These are phyloP conservation scores for Tauraco erythrolophus DNA, from an alignment of 2,113 vertebrate species.

Conservation along the genomic window DNA sequence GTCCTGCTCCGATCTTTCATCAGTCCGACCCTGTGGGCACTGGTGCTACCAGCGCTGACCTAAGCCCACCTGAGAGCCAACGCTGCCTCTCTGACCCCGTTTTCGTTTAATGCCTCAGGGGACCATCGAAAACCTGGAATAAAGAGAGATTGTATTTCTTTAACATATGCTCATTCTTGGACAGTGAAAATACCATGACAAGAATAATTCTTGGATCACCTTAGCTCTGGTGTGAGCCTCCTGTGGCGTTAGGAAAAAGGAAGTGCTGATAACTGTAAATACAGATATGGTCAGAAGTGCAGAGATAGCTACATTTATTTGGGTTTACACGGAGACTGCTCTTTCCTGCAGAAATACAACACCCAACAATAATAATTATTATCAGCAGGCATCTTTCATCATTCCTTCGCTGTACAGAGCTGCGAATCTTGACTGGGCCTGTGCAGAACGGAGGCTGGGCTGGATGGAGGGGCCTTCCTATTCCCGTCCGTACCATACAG, in stretches of 20 bases:
- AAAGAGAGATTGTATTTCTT: not conserved
- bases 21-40: not conserved
- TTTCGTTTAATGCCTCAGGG: not conserved
- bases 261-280: not conserved
- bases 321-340: not conserved
- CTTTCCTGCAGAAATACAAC: not conserved
- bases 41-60: accelerated
- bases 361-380: not conserved
- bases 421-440: not conserved
- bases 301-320: not conserved
- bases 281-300: not conserved
- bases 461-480: not conserved
- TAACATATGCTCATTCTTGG: not conserved
- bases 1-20: accelerated
- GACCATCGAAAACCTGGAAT: not conserved
- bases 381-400: not conserved
- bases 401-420: not conserved
- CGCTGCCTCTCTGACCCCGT: accelerated
- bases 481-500: not conserved
- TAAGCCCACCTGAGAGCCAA: not conserved
- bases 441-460: not conserved
- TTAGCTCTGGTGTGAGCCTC: not conserved
- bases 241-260: not conserved
- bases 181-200: not conserved
- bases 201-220: slow-evolving; percentile 15